Base-by-base conservation (phyloP, 92 coral and sea anemone species). In the Phymanthus crucifer region DNA sequence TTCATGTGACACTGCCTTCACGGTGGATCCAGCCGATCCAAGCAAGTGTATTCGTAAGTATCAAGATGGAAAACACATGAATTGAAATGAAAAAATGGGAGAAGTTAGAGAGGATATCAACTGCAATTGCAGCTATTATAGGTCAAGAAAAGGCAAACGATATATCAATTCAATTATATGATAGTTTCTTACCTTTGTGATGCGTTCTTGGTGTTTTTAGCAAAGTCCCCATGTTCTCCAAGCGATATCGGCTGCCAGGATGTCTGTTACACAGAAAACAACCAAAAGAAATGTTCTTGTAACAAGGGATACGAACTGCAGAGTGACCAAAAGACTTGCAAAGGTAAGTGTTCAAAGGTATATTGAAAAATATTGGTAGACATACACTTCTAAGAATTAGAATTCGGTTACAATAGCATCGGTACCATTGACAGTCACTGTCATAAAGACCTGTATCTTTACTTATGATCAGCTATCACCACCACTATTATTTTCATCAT, bases 21-120 rank as follows among this genome's bases (percentile, higher is more conserved):
- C 80, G 40, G 83, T 85, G 38, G 89, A 85, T 66, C 77, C 83
- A 34, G 68, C 34, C 8, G 78, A 89, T 65, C 36, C 74, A 21
- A 88, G 79, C 75, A 83, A 76, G 32, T 87, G 90, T 77, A 71
- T 83, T 64, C 83, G 90, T 87, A 26, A 87, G 90, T 87, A 2
- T 36, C 64, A 54, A 54, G 27, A 21, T 50, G 27, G 64, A 54
- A 6, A 9, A 54, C 26, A 19, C 19, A 54, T 54, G 64, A 54
- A 3, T 19, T 23, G 57, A 14, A 19, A 19, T 54, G 1, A n/a
- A 2, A 23, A 54, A 54, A 54, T 54, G 64, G 7, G 29, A 19
- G 27, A 54, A 54, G 14, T 1, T 1, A 11, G 14, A 10, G 1
- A 43, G 14, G 10, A 5, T 6, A 38, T 38, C 7, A 38, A 9